Base-by-base conservation (phyloP, 1,140 invertebrate genomes). In the Bursaphelenchus mucronatus region DNA sequence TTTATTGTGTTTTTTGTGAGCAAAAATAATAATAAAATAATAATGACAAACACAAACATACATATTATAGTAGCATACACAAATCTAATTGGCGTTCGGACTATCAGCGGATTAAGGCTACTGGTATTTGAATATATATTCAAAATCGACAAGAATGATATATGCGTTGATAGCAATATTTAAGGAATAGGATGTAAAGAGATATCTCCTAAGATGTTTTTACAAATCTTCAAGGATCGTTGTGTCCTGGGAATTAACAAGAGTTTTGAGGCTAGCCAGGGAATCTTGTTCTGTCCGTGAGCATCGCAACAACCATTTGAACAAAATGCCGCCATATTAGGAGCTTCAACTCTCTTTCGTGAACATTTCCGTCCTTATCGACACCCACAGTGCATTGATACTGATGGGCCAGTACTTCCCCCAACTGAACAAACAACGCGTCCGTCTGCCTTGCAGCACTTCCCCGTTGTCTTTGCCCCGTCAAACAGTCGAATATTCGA, bases 261-360 rank as follows among this genome's bases (percentile, higher is more conserved):
- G 30, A 30, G 5, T 30, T 30, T 30, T 30, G 30, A 30, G 2
- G 30, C 30, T 30, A 30, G 30, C 30, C 30, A 9, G 61, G 52
- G 40, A 73, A 71, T 13, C 73, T 44, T 39, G 49, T 70, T 52
- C 69, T 49, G 46, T 73, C 71, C 17, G 64, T 55, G 8, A 74
- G 56, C 47, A 76, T 41, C 19, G 74, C 53, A 10, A 73, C 71
- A 41, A 73, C 40, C 55, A 76, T 66, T 44, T 78, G 75, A 10
- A 78, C 67, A 58, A 76, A 76, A 45, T 79, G 78, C 21, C 68
- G 64, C 75, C 75, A 76, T 44, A 76, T 70, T 15, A 76, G 54
- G 19, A 76, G 19, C 61, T 77, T 66, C 45, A 77, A 51, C 30
- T 80, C 78, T 19, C 75, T 55, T 49, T 81, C 78, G 46, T 77